Conservation (phyloP, 2,888 invertebrate genomes). For the Eupelmus urozonus region DNA sequence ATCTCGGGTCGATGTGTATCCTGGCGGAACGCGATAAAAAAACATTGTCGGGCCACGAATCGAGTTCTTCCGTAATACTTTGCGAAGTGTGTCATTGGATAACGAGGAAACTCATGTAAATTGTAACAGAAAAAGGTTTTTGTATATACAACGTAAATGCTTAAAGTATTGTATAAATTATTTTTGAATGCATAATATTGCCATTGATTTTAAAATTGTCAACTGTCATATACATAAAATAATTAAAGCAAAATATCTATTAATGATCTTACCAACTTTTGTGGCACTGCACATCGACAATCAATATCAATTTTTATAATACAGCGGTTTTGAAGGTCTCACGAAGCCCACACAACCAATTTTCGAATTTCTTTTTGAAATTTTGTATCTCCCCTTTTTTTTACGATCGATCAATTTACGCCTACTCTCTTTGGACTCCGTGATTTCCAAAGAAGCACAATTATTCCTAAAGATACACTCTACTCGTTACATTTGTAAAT, state of each 20-base stretch:
- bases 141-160: slow-evolving; percentile 1
- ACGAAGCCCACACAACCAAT: slow-evolving; percentile 60
- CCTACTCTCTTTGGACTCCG: slow-evolving; percentile 61
- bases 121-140: slow-evolving; percentile 25
- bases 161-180: background rate
- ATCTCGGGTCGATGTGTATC: slow-evolving; percentile 61
- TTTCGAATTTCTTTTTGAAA: slow-evolving; percentile 9
- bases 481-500: slow-evolving; percentile 71
- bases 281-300: slow-evolving; percentile 66
- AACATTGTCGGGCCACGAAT: slow-evolving; percentile 59
- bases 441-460: slow-evolving; percentile 71
- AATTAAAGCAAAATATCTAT: slow-evolving; percentile 22
- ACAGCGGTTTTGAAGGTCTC: slow-evolving; percentile 68
- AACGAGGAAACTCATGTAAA: slow-evolving; percentile 15
- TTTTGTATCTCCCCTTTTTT: slow-evolving; percentile 1
- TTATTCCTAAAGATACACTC: slow-evolving; percentile 67
- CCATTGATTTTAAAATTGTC: background rate
- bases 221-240: slow-evolving; percentile 7
- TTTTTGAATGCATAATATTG: no score
- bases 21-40: slow-evolving; percentile 59
- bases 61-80: slow-evolving; percentile 45
- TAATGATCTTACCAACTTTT: slow-evolving; percentile 56
- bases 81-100: slow-evolving; percentile 29
- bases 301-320: slow-evolving; percentile 65
- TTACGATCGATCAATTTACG: slow-evolving; percentile 33